Base-by-base conservation (phyloP, 2,797 vertebrate species). In the Sparidentex hasta region DNA sequence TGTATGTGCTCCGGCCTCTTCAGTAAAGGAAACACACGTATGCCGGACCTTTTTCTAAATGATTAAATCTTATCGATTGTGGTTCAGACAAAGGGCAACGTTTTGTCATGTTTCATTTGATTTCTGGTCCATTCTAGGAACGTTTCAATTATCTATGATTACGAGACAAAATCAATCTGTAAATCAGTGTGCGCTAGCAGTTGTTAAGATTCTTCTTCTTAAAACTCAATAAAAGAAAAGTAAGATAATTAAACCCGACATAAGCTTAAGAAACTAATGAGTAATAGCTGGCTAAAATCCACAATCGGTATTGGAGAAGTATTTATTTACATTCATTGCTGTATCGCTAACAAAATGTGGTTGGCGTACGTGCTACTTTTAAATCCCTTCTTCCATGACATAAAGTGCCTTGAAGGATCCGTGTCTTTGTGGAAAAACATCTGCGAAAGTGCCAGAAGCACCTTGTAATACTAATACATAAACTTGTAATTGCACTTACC, bases 1-100 rank as follows among this genome's bases (percentile, higher is more conserved):
- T 7, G 33, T 38, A 9, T 9, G 33, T 38, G 33, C 33, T 38
- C 9, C 11, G 38, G 38, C 38, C 38, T 38, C 38, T 38, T 38
- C 38, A 59, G 47, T 50, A 43, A 71, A 71, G 61, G 48, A 48
- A 69, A 70, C 17, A 17, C 18, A 63, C 7, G 58, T 38, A 11
- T 38, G 11, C 3, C 38, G 17, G 56, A 29, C 3, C 56, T 38
- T 18, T 38, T 11, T 38, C 38, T 38, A 38, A 38, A 11, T 38
- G 43, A 3, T 44, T 44, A 12, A 21, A 11, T 33, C 20, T 33
- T 27, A n/a, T 47, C 38, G 2, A 11, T 56, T 38, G 21, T 3
- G 27, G 21, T 68, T 56, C 56, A 27, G 20, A 41, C 50, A 38
- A 73, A n/a, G n/a, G n/a, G n/a, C 18, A 14, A 7, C n/a, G 59